A percentile compares a stretch with the other conserved stretches of the same genome.
phyloP scores from a whole-genome alignment of 2,797 vertebrate species.

The Oceanodroma leucorhoa region DNA sequence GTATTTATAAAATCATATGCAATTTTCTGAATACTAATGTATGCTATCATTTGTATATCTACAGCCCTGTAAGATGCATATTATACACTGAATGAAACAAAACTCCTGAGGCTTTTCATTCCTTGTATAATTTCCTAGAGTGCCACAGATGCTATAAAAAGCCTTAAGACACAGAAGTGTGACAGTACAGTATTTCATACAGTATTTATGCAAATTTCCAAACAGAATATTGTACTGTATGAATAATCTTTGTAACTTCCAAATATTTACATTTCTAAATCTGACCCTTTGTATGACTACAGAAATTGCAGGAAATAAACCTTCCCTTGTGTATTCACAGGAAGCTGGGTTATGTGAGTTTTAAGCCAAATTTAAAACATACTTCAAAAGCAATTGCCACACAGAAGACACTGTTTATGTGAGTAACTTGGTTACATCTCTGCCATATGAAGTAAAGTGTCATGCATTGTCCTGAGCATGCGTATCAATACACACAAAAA shows the following conservation, averaged over 20 bases:
- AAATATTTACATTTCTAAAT: constrained; percentile 45
- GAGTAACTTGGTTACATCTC: background rate
- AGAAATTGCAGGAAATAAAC: constrained; percentile 32
- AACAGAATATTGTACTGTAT: constrained; percentile 8
- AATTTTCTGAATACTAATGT: background rate
- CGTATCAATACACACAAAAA: background rate
- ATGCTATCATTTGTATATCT: background rate
- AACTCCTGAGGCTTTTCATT: background rate
- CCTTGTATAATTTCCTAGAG: background rate
- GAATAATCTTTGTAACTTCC: constrained; percentile 5
- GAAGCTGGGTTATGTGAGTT: constrained; percentile 12
- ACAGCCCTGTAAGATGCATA: background rate
- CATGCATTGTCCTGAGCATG: background rate
- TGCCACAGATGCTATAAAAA: constrained; percentile 10
- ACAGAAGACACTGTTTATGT: background rate
- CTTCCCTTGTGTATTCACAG: background rate
- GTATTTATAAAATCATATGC: background rate
- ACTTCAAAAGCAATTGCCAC: constrained; percentile 29
- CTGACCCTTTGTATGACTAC: constrained; percentile 26
- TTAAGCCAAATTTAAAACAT: background rate
- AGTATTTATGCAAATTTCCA: background rate
- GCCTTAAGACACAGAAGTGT: background rate
- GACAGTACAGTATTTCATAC: constrained; percentile 11
- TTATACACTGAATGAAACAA: constrained; percentile 5
- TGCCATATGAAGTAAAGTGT: background rate